phyloP scores from a whole-genome alignment of 2,797 vertebrate species.

The Takifugu rubripes region DNA sequence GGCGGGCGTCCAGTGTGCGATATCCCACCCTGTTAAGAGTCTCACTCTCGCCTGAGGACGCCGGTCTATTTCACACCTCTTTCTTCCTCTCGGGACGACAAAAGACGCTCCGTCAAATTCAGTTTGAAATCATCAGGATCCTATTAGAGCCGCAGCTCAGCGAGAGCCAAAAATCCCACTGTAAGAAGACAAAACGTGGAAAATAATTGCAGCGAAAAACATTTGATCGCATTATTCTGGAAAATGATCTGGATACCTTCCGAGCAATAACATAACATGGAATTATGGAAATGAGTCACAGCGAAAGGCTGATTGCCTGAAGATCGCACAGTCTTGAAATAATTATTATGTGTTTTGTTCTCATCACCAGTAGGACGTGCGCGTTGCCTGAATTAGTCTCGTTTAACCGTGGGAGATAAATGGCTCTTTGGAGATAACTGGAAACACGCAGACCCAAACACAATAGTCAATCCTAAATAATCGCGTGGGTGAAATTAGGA shows the following conservation, averaged over 20 bases:
- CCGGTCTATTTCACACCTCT: constrained; percentile 16
- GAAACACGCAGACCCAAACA: constrained; percentile 21
- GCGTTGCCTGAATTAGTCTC: constrained; percentile 35
- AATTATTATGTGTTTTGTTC: background rate
- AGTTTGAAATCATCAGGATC: constrained; percentile 38
- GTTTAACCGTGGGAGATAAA: constrained; percentile 37
- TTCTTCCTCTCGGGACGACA: constrained; percentile 41
- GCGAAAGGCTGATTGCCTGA: constrained; percentile 20
- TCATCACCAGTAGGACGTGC: background rate
- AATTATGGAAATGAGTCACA: constrained; percentile 29
- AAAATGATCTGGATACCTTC: background rate
- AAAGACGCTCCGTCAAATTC: constrained; percentile 54
- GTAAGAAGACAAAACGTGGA: constrained; percentile 8
- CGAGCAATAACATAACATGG: background rate
- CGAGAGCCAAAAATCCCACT: constrained; percentile 37
- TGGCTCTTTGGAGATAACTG: constrained; percentile 37
- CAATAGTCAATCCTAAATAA: constrained; percentile 44
- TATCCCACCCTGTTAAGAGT: constrained; percentile 13
- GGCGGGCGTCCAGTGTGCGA: constrained; percentile 3
- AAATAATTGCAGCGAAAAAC: constrained; percentile 35
- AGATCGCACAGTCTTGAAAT: background rate
- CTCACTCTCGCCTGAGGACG: constrained; percentile 28
- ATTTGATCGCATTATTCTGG: constrained; percentile 35
- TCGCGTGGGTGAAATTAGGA: constrained; percentile 42
- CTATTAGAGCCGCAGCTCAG: constrained; percentile 43